phyloP scores from a whole-genome alignment of 2,888 invertebrate genomes.

The Yponomeuta sedellus region DNA sequence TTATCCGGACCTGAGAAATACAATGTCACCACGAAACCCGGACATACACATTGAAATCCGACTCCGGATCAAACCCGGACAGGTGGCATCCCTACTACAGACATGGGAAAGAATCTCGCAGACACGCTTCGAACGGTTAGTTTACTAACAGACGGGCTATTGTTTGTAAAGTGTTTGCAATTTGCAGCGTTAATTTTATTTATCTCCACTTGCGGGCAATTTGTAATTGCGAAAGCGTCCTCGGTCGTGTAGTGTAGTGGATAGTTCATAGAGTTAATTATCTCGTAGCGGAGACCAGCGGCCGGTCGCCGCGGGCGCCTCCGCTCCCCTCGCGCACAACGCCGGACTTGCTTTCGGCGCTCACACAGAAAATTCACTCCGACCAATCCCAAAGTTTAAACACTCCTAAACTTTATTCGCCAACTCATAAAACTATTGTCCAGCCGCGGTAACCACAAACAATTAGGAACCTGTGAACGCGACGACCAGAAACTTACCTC shows the following conservation, averaged over 20 bases:
- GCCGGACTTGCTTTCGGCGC: slow-evolving; percentile 30
- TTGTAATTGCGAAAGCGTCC: slow-evolving; percentile 44
- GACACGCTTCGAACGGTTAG: neutral
- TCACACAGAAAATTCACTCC: slow-evolving; percentile 60
- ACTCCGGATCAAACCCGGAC: too few relatives aligned
- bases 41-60: too few relatives aligned
- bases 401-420: slow-evolving; percentile 64
- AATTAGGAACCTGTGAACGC: slow-evolving; percentile 30
- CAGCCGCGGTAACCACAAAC: slow-evolving; percentile 45
- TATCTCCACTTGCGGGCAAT: slow-evolving; percentile 56
- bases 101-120: slow-evolving; percentile 1
- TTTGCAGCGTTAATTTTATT: slow-evolving; percentile 31
- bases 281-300: slow-evolving; percentile 46
- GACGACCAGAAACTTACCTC: neutral
- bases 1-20: too few relatives aligned
- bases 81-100: neutral
- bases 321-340: slow-evolving; percentile 29
- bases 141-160: neutral
- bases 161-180: slow-evolving; percentile 10
- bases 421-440: slow-evolving; percentile 69
- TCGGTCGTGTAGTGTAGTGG: slow-evolving; percentile 36
- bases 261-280: slow-evolving; percentile 72
- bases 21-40: too few relatives aligned
- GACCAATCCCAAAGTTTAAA: slow-evolving; percentile 68
- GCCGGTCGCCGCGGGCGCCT: slow-evolving; percentile 47